These are phyloP conservation scores for Ladona fulva DNA, from an alignment of 1,140 invertebrate genomes.

Conservation along the genomic window DNA sequence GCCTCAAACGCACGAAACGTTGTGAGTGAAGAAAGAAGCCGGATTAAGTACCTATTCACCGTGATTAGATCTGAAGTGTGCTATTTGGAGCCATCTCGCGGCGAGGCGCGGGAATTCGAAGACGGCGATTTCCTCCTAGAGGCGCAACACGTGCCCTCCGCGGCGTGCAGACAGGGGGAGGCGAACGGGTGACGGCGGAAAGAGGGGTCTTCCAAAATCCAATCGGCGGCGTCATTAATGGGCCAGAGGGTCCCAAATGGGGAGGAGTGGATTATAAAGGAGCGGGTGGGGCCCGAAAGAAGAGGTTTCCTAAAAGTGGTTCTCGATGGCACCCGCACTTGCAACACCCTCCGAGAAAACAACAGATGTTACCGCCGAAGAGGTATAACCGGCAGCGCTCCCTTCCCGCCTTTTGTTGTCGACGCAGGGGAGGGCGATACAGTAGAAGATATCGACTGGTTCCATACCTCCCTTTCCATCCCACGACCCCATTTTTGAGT, in stretches of 20 bases:
- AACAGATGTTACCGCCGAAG: not conserved
- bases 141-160: slow-evolving; percentile 2
- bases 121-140: too few species aligned
- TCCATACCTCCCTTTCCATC: not conserved
- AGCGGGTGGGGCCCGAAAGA: not conserved
- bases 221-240: not conserved
- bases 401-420: not conserved
- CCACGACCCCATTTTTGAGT: not conserved
- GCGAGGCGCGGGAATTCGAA: too few species aligned
- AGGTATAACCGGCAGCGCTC: not conserved
- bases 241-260: not conserved
- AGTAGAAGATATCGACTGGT: not conserved
- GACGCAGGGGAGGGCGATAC: not conserved
- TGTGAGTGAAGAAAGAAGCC: too few species aligned
- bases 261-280: not conserved
- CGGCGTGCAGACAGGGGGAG: not conserved
- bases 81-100: too few species aligned
- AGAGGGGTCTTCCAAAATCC: not conserved
- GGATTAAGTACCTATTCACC: too few species aligned
- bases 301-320: not conserved
- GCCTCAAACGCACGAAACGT: too few species aligned
- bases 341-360: not conserved
- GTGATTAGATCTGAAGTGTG: too few species aligned
- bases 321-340: not conserved
- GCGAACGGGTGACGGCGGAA: not conserved